phyloP scores from a whole-genome alignment of 2,888 invertebrate species.

The Synanthedon andrenaeformis region DNA sequence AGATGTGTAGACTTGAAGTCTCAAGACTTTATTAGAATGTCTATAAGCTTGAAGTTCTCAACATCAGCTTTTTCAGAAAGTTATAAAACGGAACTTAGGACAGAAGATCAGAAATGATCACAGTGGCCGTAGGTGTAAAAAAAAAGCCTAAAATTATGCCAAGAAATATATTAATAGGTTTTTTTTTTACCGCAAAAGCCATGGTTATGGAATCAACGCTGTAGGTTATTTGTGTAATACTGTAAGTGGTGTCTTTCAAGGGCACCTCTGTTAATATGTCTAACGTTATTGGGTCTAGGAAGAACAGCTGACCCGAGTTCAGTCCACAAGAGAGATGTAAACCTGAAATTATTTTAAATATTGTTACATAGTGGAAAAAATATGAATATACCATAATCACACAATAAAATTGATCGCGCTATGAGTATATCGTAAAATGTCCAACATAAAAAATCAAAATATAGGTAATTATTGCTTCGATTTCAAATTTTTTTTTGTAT shows the following conservation, averaged over 20 bases:
- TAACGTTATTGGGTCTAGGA: conserved; percentile 71
- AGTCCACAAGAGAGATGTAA: conserved; percentile 71
- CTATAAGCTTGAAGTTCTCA: too few species aligned
- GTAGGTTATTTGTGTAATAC: conserved; percentile 65
- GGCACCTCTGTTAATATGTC: conserved; percentile 51
- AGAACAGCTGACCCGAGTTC: conserved; percentile 69
- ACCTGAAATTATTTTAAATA: conserved; percentile 31
- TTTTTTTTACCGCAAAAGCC: conserved; percentile 63
- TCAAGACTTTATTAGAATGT: too few species aligned
- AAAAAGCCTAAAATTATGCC: neutral
- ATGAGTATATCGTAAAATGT: too few species aligned
- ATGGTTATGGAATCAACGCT: conserved; percentile 64
- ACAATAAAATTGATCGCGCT: neutral
- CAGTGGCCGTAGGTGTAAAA: too few species aligned
- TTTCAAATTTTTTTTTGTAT: too few species aligned
- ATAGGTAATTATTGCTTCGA: too few species aligned
- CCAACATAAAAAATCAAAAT: too few species aligned
- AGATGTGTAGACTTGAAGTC: too few species aligned
- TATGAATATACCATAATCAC: neutral
- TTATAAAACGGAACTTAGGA: too few species aligned
- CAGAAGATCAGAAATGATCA: too few species aligned
- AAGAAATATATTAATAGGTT: neutral
- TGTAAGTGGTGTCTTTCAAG: conserved; percentile 45
- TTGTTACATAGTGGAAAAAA: neutral
- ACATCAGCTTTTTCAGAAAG: too few species aligned